These are phyloP conservation scores for Habrosyne pyritoides DNA, from an alignment of 2,888 invertebrate genomes.

Conservation along the genomic window DNA sequence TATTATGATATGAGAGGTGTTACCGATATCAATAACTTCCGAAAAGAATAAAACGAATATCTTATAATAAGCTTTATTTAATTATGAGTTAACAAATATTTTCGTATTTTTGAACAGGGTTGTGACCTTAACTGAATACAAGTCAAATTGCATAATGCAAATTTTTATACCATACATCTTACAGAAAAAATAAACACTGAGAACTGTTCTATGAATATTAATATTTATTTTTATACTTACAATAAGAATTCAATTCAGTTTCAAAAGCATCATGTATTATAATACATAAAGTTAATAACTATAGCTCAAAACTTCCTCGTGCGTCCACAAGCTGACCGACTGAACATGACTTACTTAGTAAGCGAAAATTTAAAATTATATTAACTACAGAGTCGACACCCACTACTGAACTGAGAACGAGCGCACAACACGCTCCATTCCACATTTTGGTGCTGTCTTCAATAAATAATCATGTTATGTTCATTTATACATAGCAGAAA, in stretches of 20 bases:
- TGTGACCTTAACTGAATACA: constrained; percentile 83
- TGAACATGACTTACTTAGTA: constrained; percentile 76
- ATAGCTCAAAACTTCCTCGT: constrained; percentile 71
- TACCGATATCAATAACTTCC: neutral
- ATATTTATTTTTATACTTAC: constrained; percentile 81
- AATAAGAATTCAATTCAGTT: constrained; percentile 82
- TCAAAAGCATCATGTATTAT: constrained; percentile 81
- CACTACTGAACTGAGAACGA: constrained; percentile 29
- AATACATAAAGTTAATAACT: constrained; percentile 79
- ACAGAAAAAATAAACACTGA: constrained; percentile 80
- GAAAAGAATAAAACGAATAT: constrained; percentile 74
- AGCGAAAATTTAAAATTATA: constrained; percentile 76
- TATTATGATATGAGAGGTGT: no score
- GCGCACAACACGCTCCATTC: constrained; percentile 36
- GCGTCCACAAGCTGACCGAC: constrained; percentile 71
- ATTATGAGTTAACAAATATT: constrained; percentile 84
- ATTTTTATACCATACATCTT: constrained; percentile 69
- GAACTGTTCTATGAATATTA: constrained; percentile 81
- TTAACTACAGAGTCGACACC: constrained; percentile 58
- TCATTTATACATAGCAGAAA: constrained; percentile 54
- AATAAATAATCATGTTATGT: constrained; percentile 58
- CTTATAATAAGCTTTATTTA: constrained; percentile 84
- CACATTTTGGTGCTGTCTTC: constrained; percentile 59
- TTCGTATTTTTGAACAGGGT: constrained; percentile 82
- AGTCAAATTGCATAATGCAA: constrained; percentile 76